Evolutionary conservation across 2,888 invertebrate species (phyloP), one percentile per base, ranked within the genome.

Genomic region (Synanthedon tipuliformis): DNA sequence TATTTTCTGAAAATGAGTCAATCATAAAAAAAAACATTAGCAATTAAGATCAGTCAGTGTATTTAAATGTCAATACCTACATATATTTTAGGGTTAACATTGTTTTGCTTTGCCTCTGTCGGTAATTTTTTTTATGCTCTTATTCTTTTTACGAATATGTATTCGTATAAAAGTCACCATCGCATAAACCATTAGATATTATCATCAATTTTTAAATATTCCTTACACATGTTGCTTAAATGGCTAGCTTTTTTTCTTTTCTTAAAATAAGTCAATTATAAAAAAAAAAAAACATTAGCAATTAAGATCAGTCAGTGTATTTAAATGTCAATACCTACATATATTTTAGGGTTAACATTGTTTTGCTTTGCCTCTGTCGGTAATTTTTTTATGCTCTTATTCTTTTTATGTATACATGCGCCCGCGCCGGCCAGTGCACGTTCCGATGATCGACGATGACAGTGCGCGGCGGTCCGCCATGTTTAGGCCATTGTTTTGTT

Each of bases 381-480:
- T 45, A 15, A 34, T 13, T 45, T 45, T 45, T 45, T 15, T 45
- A 45, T 45, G 45, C 15, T 45, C 15, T 13, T n/a, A n/a, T n/a
- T 45, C 15, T 45, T 45, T 45, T n/a, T 45, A 45, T 3, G 34
- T 10, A 34, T 34, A 49, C 49, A 18, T 49, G 49, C 49, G 49
- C 49, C 49, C 18, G 50, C 50, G 27, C 18, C 16, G 16, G 49
- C 49, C 49, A 12, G 50, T 34, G n/a, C 50, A 50, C 50, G 50
- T 34, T 50, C 34, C 34, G 50, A 53, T 53, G 53, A 53, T 53
- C 48, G 34, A 53, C 53, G 53, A 53, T 51, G 53, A 53, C 53
- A 51, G 16, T 27, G 53, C 53, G 40, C 50, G 50, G 53, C 53
- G 34, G 34, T 34, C 34, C 23, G 53, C 45, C 53, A 45, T 53